Base-by-base conservation (phyloP, 2,113 vertebrate species). In the Tachycineta bicolor region DNA sequence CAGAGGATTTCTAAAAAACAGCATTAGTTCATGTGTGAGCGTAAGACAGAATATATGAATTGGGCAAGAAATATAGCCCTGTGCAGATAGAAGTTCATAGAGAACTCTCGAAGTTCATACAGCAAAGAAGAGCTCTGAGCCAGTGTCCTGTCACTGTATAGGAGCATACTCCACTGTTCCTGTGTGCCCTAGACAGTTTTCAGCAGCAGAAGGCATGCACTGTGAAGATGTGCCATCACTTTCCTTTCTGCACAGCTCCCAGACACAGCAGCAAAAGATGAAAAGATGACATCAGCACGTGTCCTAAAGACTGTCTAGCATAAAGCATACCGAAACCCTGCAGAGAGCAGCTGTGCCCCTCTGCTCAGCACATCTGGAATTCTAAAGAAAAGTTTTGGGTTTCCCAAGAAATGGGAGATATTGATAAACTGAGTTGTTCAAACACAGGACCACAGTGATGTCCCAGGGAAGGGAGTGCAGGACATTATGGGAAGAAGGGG, bases 101-200 rank as follows among this genome's bases (percentile, higher is more conserved):
- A 47, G 33, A 34, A 24, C 34, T 75, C 82, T 79, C 25, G 44
- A 47, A 87, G 71, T 41, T 20, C 11, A n/a, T 16, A n/a, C 5
- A 26, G 13, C 18, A 53, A 77, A 39, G 5, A 14, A 43, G 29
- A 56, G 33, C 41, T 23, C 37, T 79, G 50, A 63, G 19, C 17
- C 44, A 43, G 50, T 7, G 34, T 46, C 1, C 0, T 87, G n/a
- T 31, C 39, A 18, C 14, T 1, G 1, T 46, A 24, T 2, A 10
- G 1, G 1, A 37, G 29, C 17, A 21, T 31, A 24, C 5, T 59
- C 4, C 37, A 17, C 14, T 43, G 15, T 37, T 41, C 29, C 19
- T 4, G 5, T 9, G 69, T 14, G 53, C 25, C 26, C 49, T 31
- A 20, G 52, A 12, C 12, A 39, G 17, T 9, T 68, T 60, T 62